Percentiles rank a stretch among this genome's conserved stretches.
phyloP scores from a whole-genome alignment of 2,113 vertebrate species.

The Triplophysa tibetana region DNA sequence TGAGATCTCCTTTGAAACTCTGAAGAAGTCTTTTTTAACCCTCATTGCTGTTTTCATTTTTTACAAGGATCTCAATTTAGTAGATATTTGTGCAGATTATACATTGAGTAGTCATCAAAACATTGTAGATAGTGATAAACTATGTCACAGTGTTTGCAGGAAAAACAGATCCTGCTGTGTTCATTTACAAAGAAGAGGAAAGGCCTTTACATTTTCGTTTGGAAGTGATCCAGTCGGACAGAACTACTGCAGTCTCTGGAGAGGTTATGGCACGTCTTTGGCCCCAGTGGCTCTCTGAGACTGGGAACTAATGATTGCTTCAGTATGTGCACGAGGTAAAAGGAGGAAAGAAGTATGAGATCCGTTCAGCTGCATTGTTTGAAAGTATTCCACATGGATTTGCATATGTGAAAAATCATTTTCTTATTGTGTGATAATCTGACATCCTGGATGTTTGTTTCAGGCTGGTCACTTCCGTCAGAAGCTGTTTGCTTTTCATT shows the following conservation, averaged over 20 bases:
- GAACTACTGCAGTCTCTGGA: slow-evolving; percentile 9
- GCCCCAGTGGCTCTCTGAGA: slow-evolving; percentile 29
- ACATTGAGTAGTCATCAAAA: not conserved
- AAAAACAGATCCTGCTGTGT: not conserved
- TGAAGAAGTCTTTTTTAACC: not conserved
- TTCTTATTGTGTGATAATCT: slow-evolving; percentile 8
- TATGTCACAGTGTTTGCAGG: not conserved
- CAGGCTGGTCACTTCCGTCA: not conserved
- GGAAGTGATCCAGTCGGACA: not conserved
- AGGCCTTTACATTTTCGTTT: not conserved
- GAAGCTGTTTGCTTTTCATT: not conserved
- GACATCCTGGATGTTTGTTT: slow-evolving; percentile 6
- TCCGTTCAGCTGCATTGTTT: slow-evolving; percentile 9
- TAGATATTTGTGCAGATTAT: not conserved
- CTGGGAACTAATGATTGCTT: slow-evolving; percentile 39
- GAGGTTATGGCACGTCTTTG: slow-evolving; percentile 30
- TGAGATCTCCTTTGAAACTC: not conserved
- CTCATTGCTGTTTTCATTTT: not conserved
- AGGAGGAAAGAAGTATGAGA: slow-evolving; percentile 12
- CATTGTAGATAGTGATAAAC: too few relatives aligned
- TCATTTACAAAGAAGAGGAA: slow-evolving; percentile 4
- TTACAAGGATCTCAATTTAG: not conserved
- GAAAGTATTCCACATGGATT: slow-evolving; percentile 7
- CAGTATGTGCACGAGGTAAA: slow-evolving; percentile 27
- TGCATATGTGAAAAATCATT: not conserved